phyloP scores from a whole-genome alignment of 2,888 invertebrate species.

The Nematopogon swammerdamellus region DNA sequence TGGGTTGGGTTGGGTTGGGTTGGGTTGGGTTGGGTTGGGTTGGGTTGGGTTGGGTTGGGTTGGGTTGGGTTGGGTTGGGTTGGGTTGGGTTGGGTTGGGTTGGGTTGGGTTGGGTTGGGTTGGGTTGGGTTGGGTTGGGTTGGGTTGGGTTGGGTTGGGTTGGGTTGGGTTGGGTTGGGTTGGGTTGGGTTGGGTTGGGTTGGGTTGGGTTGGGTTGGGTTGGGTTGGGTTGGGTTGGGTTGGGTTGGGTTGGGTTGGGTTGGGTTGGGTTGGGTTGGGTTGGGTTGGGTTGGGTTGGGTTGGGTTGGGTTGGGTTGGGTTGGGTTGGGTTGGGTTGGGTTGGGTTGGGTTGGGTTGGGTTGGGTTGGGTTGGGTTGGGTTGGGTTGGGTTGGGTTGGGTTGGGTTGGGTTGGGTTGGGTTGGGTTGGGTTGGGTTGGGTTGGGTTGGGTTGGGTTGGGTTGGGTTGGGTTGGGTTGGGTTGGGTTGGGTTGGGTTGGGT shows the following conservation, averaged over 20 bases:
- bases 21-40: neutral
- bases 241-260: conserved; percentile 2
- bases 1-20: neutral
- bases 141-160: neutral
- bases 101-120: neutral
- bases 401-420: no score
- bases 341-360: no score
- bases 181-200: neutral
- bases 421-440: no score
- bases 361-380: no score
- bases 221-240: conserved; percentile 2
- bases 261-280: conserved; percentile 1
- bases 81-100: neutral
- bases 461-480: no score
- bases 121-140: neutral
- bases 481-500: no score
- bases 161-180: neutral
- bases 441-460: no score
- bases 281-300: conserved; percentile 2
- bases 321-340: no score
- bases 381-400: no score
- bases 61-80: neutral
- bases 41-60: neutral
- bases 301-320: conserved; percentile 3
- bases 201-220: conserved; percentile 1